Evolutionary conservation across 2,113 vertebrate genomes (phyloP).

Genomic region (Geococcyx californianus): DNA sequence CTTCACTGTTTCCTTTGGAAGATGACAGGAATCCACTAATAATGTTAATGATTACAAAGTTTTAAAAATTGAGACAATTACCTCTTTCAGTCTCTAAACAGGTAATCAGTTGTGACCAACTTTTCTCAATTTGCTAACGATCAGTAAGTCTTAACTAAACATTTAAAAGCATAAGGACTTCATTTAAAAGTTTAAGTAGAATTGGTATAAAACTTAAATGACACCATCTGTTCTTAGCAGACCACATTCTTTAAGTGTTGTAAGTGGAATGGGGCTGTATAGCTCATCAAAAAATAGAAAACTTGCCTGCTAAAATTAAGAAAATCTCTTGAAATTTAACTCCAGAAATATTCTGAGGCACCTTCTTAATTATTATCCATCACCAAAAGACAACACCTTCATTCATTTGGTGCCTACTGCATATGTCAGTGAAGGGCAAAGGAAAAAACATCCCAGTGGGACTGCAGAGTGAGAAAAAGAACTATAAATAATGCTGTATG

Average conservation of each 20-base stretch:
- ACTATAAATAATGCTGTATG: background rate
- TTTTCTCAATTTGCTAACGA: slow-evolving; percentile 67
- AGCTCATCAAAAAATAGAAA: slow-evolving; percentile 46
- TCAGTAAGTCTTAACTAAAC: slow-evolving; percentile 55
- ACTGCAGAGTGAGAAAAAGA: background rate
- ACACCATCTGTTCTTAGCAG: slow-evolving; percentile 68
- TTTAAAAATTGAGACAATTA: slow-evolving; percentile 52
- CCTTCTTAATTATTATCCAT: background rate
- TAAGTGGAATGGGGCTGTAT: slow-evolving; percentile 7
- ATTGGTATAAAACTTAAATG: slow-evolving; percentile 69
- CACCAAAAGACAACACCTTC: background rate
- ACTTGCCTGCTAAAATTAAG: slow-evolving; percentile 18
- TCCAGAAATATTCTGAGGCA: background rate
- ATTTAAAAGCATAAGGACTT: slow-evolving; percentile 69
- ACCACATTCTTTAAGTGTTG: slow-evolving; percentile 53
- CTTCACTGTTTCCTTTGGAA: slow-evolving; percentile 48
- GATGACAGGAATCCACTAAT: slow-evolving; percentile 60
- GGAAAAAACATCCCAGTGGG: background rate
- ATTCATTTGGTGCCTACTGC: background rate
- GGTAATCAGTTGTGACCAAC: slow-evolving; percentile 62
- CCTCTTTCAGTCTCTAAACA: slow-evolving; percentile 57
- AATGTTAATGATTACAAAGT: slow-evolving; percentile 36
- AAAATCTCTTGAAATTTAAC: background rate
- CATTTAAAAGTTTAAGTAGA: slow-evolving; percentile 70
- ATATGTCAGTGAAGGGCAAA: background rate